These are phyloP conservation scores for Pachypeltis micranthus DNA, from an alignment of 1,140 invertebrate genomes.

Conservation along the genomic window DNA sequence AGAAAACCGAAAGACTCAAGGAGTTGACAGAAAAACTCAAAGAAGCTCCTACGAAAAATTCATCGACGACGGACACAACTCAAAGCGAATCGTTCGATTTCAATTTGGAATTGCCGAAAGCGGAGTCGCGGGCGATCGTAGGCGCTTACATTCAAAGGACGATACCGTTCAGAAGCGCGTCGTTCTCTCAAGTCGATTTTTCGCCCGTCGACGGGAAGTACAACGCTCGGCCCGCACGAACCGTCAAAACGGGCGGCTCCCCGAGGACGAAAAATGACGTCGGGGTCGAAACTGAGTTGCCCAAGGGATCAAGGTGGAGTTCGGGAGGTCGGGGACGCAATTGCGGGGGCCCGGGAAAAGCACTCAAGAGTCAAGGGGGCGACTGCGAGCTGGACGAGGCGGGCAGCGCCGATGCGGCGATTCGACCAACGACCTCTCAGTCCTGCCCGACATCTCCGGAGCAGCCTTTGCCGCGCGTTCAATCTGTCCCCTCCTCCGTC, in stretches of 20 bases:
- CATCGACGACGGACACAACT: constrained; percentile 28
- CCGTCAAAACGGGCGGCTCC: constrained; percentile 19
- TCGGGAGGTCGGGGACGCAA: no score
- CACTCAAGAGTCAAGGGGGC: no score
- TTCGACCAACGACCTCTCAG: neutral
- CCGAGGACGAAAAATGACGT: constrained; percentile 21
- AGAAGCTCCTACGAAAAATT: constrained; percentile 37
- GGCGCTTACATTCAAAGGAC: constrained; percentile 45
- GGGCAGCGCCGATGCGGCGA: constrained; percentile 22
- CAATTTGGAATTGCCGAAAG: constrained; percentile 38
- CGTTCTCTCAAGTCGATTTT: constrained; percentile 71
- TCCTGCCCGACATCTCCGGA: neutral
- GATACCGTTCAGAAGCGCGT: constrained; percentile 62
- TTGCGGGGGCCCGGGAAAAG: no score
- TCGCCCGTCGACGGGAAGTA: constrained; percentile 35
- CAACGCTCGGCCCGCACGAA: constrained; percentile 22
- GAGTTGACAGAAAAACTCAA: constrained; percentile 63
- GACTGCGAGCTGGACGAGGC: neutral
- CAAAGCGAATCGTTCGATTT: constrained; percentile 32
- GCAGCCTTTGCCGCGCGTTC: neutral
- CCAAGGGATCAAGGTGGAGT: no score
- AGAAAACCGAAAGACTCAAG: constrained; percentile 53
- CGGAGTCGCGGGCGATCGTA: constrained; percentile 42
- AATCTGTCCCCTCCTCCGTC: neutral
- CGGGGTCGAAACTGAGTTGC: neutral